Evolutionary conservation across 2,113 vertebrate genomes (phyloP).

Genomic region (Mus spicilegus): DNA sequence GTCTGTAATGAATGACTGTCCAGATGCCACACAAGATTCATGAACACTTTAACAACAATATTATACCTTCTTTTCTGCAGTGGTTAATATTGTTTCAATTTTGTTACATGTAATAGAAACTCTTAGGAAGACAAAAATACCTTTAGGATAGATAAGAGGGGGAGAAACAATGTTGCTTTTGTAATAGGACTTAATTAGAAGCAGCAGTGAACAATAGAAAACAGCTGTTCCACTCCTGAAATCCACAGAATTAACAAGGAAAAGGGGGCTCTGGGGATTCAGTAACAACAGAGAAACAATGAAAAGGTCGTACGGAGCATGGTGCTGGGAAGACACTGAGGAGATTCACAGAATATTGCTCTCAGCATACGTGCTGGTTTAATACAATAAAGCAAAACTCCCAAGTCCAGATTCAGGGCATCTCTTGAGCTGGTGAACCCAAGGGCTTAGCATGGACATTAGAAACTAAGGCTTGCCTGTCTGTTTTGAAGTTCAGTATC

Average conservation of each 20-base stretch:
- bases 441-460: background rate
- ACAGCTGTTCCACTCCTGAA: background rate
- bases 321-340: background rate
- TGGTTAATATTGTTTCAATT: slow-evolving; percentile 7
- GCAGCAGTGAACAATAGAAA: slow-evolving; percentile 1
- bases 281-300: background rate
- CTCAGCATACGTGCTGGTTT: too few relatives aligned
- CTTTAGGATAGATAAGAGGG: background rate
- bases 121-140: slow-evolving; percentile 24
- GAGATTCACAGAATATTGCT: background rate
- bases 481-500: background rate
- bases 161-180: slow-evolving; percentile 25
- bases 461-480: background rate
- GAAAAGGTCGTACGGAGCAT: background rate
- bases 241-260: background rate
- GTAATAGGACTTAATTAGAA: slow-evolving; percentile 58
- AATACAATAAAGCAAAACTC: background rate
- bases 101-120: slow-evolving; percentile 41
- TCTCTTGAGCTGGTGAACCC: background rate
- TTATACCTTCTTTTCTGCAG: background rate
- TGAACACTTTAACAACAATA: background rate
- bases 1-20: background rate
- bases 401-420: background rate
- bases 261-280: slow-evolving; percentile 1
- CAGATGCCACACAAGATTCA: background rate